Evolutionary conservation across 2,797 vertebrate species (phyloP).

Genomic region (Threskiornis aethiopicus): DNA sequence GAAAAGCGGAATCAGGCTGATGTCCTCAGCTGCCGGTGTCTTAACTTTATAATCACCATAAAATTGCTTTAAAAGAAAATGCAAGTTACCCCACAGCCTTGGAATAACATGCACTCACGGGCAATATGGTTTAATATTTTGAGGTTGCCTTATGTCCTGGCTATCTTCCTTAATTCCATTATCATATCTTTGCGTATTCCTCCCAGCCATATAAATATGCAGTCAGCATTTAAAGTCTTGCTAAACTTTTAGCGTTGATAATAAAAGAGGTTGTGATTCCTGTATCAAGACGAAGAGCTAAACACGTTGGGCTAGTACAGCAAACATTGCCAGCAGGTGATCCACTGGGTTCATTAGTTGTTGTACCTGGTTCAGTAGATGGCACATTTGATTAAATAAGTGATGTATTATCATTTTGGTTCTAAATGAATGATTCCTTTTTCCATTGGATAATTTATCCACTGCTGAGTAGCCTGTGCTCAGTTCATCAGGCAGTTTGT

Average conservation of each 20-base stretch:
- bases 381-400: slow-evolving; percentile 15
- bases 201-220: not conserved
- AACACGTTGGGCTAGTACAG: not conserved
- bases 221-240: not conserved
- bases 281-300: not conserved
- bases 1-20: not conserved
- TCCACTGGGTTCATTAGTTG: not conserved
- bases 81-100: not conserved
- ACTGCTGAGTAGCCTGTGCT: not conserved
- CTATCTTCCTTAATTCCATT: not conserved
- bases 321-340: slow-evolving; percentile 9
- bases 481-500: not conserved
- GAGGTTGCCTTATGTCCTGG: not conserved
- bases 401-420: not conserved
- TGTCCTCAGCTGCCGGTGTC: not conserved
- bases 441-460: not conserved
- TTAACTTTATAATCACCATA: not conserved
- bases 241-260: not conserved
- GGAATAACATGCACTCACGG: not conserved
- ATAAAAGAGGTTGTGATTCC: not conserved
- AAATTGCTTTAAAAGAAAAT: not conserved
- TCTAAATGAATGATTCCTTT: not conserved
- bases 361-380: slow-evolving; percentile 28
- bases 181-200: not conserved
- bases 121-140: not conserved